Evolutionary conservation across 2,113 vertebrate genomes (phyloP).

Genomic region (Cephalophus harveyi): DNA sequence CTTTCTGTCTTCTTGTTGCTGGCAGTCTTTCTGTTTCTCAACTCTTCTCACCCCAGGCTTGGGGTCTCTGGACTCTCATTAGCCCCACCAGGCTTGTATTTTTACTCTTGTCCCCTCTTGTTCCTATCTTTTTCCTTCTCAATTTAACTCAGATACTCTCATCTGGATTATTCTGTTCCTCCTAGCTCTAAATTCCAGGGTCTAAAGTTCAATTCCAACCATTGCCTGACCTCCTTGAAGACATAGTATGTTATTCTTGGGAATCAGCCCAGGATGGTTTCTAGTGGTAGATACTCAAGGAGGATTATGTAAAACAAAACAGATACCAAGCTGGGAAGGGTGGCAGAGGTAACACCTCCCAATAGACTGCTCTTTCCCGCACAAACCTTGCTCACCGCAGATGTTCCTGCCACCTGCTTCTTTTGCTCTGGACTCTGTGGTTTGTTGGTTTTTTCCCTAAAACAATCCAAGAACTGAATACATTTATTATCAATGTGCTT

Average conservation of each 20-base stretch:
- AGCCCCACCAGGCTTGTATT: not conserved
- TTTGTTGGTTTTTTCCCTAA: conserved; percentile 30
- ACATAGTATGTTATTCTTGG: not conserved
- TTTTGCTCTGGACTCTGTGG: not conserved
- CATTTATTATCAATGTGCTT: not conserved
- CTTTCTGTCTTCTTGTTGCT: not conserved
- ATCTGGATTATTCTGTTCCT: not conserved
- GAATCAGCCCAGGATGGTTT: not conserved
- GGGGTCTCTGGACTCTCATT: not conserved
- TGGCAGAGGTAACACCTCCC: not conserved
- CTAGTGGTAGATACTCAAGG: not conserved
- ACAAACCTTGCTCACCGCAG: not conserved
- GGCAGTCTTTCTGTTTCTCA: not conserved
- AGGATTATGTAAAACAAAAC: not conserved
- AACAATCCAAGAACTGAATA: not conserved
- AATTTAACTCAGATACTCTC: not conserved
- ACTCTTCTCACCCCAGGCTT: not conserved
- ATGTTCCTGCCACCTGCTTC: conserved; percentile 35
- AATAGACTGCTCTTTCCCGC: conserved; percentile 2
- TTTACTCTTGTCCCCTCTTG: not conserved
- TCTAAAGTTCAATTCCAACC: not conserved
- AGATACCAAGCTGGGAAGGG: not conserved
- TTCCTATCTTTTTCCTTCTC: not conserved
- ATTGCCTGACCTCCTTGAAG: not conserved
- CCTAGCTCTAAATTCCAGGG: not conserved